These are phyloP conservation scores for Hyperopisus bebe DNA, from an alignment of 2,113 vertebrate genomes.

Conservation along the genomic window DNA sequence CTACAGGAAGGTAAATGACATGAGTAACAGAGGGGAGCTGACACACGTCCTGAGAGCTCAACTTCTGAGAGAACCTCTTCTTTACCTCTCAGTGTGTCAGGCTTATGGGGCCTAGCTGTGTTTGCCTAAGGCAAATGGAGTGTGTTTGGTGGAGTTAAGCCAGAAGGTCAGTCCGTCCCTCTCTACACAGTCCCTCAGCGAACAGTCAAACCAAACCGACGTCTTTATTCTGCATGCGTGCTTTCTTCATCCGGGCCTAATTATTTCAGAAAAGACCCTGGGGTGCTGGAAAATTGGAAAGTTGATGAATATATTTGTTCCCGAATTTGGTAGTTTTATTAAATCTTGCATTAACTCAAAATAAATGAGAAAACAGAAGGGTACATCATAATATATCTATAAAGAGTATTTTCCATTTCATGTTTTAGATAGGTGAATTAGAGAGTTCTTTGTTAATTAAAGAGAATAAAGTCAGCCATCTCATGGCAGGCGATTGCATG, in stretches of 20 bases:
- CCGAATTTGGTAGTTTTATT: slow-evolving; percentile 12
- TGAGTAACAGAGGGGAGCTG: background rate
- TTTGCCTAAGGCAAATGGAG: slow-evolving; percentile 10
- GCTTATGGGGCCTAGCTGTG: background rate
- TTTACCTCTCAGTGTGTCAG: background rate
- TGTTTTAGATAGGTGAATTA: background rate
- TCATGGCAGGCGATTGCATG: background rate
- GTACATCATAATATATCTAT: background rate
- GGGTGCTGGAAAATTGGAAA: background rate
- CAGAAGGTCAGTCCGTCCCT: background rate
- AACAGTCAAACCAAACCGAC: background rate
- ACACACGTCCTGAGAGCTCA: background rate
- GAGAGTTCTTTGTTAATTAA: background rate
- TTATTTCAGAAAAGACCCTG: slow-evolving; percentile 7
- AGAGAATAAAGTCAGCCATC: background rate
- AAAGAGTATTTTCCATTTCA: background rate
- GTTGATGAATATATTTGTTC: background rate
- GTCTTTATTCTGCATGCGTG: background rate
- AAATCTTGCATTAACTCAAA: background rate
- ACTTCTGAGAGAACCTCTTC: background rate
- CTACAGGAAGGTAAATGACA: background rate
- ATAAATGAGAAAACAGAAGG: slow-evolving; percentile 2
- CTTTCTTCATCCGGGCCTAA: slow-evolving; percentile 2
- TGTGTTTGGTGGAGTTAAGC: background rate
- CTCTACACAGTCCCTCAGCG: background rate